phyloP scores from a whole-genome alignment of 1,140 invertebrate species.

The Maniola jurtina region DNA sequence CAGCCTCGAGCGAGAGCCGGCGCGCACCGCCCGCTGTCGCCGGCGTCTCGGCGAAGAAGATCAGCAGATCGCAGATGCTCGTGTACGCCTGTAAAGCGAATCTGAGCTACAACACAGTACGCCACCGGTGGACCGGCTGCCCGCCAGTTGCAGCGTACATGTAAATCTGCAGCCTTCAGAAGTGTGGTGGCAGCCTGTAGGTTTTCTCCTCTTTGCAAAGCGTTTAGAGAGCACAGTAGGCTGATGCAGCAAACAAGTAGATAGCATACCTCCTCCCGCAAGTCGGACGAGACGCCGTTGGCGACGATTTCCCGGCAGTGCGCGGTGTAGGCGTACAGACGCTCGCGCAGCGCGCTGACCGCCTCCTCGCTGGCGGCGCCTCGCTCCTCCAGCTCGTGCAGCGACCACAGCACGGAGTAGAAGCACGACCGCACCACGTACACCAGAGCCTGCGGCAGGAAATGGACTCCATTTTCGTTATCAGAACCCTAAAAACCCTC shows the following conservation, averaged over 20 bases:
- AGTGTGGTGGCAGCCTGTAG: too few relatives aligned
- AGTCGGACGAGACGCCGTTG: slow-evolving; percentile 58
- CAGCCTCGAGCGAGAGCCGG: slow-evolving; percentile 90
- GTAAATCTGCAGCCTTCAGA: too few relatives aligned
- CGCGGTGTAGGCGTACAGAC: slow-evolving; percentile 87
- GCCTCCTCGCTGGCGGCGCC: slow-evolving; percentile 78
- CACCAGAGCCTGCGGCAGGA: slow-evolving; percentile 86
- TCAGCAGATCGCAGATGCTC: slow-evolving; percentile 95
- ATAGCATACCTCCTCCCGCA: slow-evolving; percentile 45
- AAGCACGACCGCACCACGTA: slow-evolving; percentile 94
- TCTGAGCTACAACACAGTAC: too few relatives aligned
- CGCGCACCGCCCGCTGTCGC: slow-evolving; percentile 80
- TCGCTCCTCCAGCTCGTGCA: slow-evolving; percentile 88
- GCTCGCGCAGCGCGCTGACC: slow-evolving; percentile 80
- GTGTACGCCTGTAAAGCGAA: slow-evolving; percentile 85
- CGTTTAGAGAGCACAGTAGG: too few relatives aligned
- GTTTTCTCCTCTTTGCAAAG: too few relatives aligned
- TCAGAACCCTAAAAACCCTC: background rate
- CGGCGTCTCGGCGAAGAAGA: slow-evolving; percentile 93
- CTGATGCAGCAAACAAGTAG: too few relatives aligned
- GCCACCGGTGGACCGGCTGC: too few relatives aligned
- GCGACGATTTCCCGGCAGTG: slow-evolving; percentile 85
- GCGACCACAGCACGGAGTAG: slow-evolving; percentile 93
- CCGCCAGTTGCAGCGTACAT: too few relatives aligned
- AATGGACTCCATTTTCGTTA: background rate